phyloP scores from a whole-genome alignment of 2,888 invertebrate species.

The Dioctria rufipes region DNA sequence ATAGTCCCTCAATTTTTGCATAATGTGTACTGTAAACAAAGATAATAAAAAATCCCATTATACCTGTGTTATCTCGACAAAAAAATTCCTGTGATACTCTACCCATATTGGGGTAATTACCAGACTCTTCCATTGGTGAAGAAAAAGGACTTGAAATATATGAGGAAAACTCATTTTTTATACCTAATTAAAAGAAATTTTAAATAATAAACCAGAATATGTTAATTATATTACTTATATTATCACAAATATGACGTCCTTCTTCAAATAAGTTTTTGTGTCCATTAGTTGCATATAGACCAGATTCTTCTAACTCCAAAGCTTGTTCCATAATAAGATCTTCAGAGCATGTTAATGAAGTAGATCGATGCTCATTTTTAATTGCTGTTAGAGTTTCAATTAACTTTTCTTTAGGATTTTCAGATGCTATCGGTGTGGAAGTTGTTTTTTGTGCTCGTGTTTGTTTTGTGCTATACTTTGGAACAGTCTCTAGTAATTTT shows the following conservation, averaged over 20 bases:
- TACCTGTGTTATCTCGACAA: slow-evolving; percentile 2
- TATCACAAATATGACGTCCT: slow-evolving; percentile 16
- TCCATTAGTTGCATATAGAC: slow-evolving; percentile 58
- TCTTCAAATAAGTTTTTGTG: neutral
- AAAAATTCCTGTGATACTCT: neutral
- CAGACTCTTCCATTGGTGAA: slow-evolving; percentile 21
- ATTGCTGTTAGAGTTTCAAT: slow-evolving; percentile 54
- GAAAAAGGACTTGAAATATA: slow-evolving; percentile 10
- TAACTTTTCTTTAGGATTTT: slow-evolving; percentile 60
- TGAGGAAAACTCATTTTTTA: slow-evolving; percentile 29
- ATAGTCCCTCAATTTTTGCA: no score
- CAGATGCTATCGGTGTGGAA: slow-evolving; percentile 57
- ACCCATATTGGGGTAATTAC: neutral
- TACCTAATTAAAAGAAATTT: neutral
- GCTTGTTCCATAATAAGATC: slow-evolving; percentile 71
- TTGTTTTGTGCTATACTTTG: slow-evolving; percentile 65
- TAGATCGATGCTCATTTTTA: slow-evolving; percentile 60
- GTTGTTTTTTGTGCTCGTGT: slow-evolving; percentile 61
- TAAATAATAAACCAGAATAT: neutral
- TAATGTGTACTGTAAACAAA: no score
- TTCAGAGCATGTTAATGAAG: slow-evolving; percentile 67
- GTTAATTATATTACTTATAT: neutral
- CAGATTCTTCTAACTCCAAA: slow-evolving; percentile 70
- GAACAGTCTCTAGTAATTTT: slow-evolving; percentile 69
- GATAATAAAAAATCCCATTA: no score